Percentiles rank a stretch among this genome's conserved stretches.
Evolutionary conservation across 2,888 invertebrate species (phyloP).

Genomic region (Capitulum mitella): DNA sequence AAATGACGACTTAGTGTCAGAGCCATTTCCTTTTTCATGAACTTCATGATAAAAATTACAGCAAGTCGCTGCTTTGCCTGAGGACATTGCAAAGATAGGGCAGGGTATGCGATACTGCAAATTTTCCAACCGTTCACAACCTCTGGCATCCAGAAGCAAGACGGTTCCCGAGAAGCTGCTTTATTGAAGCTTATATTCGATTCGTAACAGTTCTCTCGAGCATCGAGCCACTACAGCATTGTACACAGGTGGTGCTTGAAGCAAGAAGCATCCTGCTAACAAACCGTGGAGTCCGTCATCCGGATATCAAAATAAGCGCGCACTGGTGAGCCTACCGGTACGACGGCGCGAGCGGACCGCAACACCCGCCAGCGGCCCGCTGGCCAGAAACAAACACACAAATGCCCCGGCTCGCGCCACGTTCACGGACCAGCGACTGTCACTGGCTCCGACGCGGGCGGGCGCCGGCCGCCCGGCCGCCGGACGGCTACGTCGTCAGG

Average conservation of each 20-base stretch:
- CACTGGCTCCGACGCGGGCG: background rate
- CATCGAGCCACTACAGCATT: background rate
- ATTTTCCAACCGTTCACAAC: too few relatives aligned
- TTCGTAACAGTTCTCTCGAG: background rate
- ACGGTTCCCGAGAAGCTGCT: too few relatives aligned
- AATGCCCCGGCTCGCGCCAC: constrained; percentile 7
- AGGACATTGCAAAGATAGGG: too few relatives aligned
- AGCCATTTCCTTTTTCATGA: too few relatives aligned
- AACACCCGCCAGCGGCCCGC: background rate
- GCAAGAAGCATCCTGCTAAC: background rate
- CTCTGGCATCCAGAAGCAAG: too few relatives aligned
- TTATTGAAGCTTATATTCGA: background rate
- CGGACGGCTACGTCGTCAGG: background rate
- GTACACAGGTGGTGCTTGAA: background rate
- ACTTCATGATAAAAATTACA: too few relatives aligned
- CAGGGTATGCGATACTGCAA: too few relatives aligned
- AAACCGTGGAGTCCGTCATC: background rate
- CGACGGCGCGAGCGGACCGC: background rate
- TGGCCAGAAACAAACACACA: background rate
- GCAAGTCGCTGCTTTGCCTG: too few relatives aligned
- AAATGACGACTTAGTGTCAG: too few relatives aligned
- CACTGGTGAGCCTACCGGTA: background rate
- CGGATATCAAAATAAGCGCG: too few relatives aligned
- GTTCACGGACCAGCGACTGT: background rate
- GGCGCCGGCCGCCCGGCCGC: too few relatives aligned